A percentile compares a stretch with the other conserved stretches of the same genome.
These are phyloP conservation scores for Romanogobio albipinnatus DNA, from an alignment of 2,113 vertebrate genomes.

Conservation along the genomic window DNA sequence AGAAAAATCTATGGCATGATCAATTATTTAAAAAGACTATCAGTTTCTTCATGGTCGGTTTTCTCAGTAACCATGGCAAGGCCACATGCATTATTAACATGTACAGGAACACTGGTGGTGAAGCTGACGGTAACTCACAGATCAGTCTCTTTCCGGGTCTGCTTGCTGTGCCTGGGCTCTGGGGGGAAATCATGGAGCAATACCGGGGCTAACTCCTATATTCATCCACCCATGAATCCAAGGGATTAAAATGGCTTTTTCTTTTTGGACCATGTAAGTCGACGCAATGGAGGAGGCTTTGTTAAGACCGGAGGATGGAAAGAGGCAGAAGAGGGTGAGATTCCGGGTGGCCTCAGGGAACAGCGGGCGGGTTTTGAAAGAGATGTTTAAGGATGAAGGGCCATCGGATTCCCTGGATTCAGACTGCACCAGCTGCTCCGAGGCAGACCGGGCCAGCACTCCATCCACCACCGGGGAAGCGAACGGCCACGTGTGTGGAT, in stretches of 20 bases:
- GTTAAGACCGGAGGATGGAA: conserved; percentile 72
- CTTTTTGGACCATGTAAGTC: conserved; percentile 79
- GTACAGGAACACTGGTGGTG: conserved; percentile 67
- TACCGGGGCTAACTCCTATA: background rate
- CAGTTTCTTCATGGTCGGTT: conserved; percentile 81
- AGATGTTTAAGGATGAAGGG: conserved; percentile 89
- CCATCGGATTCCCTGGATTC: conserved; percentile 86
- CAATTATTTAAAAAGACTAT: conserved; percentile 86
- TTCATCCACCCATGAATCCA: conserved; percentile 63
- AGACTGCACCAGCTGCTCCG: conserved; percentile 87
- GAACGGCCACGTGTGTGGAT: conserved; percentile 77
- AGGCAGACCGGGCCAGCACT: conserved; percentile 82
- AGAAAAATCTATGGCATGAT: conserved; percentile 72
- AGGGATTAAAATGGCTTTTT: conserved; percentile 54
- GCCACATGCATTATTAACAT: conserved; percentile 89
- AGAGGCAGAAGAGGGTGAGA: conserved; percentile 86
- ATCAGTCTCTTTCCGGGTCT: conserved; percentile 65
- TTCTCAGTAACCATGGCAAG: conserved; percentile 89
- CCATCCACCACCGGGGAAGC: conserved; percentile 80
- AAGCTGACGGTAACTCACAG: conserved; percentile 74
- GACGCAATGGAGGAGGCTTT: conserved; percentile 74
- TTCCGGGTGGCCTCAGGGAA: conserved; percentile 93
- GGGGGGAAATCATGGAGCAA: conserved; percentile 58
- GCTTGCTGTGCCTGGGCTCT: conserved; percentile 9
- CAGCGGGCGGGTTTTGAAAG: conserved; percentile 92